phyloP scores from a whole-genome alignment of 2,888 invertebrate genomes.

The Ramazzottius varieornatus region DNA sequence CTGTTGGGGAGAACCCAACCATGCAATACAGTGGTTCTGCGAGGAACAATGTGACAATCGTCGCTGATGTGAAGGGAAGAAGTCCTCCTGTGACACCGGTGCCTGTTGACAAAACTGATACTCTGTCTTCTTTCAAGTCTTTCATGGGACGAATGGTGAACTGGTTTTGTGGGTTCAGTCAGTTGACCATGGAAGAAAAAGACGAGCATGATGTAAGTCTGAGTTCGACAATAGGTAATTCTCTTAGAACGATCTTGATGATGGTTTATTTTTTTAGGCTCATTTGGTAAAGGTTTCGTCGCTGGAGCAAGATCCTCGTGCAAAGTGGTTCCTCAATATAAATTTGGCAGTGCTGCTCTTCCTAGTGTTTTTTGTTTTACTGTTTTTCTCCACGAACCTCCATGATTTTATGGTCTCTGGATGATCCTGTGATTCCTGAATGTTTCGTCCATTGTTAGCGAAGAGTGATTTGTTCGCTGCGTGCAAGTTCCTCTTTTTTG shows the following conservation, averaged over 20 bases:
- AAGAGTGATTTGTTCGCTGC: too few relatives aligned
- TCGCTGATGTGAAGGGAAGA: slow-evolving; percentile 5
- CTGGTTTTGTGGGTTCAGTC: slow-evolving; percentile 16
- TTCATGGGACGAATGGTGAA: slow-evolving; percentile 8
- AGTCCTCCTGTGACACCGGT: not conserved
- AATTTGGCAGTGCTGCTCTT: slow-evolving; percentile 11
- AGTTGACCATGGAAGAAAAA: slow-evolving; percentile 5
- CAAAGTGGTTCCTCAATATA: slow-evolving; percentile 12
- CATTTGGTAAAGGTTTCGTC: slow-evolving; percentile 10
- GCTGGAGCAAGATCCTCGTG: slow-evolving; percentile 11
- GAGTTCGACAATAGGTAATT: not conserved
- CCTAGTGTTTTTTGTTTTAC: slow-evolving; percentile 11
- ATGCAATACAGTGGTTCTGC: not conserved
- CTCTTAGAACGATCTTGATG: slow-evolving; percentile 4
- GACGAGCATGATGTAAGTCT: slow-evolving; percentile 6
- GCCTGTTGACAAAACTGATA: not conserved
- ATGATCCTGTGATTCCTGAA: too few relatives aligned
- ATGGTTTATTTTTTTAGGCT: slow-evolving; percentile 5
- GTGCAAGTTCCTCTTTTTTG: too few relatives aligned
- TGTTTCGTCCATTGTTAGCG: too few relatives aligned
- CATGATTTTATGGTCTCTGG: not conserved
- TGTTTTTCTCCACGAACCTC: slow-evolving; percentile 10
- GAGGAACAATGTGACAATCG: not conserved
- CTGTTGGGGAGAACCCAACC: not conserved
- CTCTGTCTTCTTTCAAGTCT: not conserved